A percentile compares a stretch with the other conserved stretches of the same genome.
Conservation (phyloP, 2,888 invertebrate genomes). For the Lordiphosa andalusiaca region DNA sequence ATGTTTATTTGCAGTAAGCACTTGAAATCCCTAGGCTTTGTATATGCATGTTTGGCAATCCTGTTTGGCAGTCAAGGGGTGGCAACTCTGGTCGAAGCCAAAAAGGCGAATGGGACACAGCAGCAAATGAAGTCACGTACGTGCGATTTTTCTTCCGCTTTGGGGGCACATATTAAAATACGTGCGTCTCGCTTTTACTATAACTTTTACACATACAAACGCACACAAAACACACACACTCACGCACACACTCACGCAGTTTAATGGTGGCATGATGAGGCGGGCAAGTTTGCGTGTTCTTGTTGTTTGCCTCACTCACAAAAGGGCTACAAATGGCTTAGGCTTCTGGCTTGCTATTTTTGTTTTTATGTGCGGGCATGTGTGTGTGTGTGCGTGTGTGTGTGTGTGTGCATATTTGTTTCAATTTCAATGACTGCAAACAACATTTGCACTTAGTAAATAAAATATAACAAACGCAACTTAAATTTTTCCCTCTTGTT, state of each 20-base stretch:
- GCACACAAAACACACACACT: constrained; percentile 6
- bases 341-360: constrained; percentile 47
- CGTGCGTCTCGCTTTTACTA: constrained; percentile 76
- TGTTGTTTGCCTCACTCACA: constrained; percentile 63
- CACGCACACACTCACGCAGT: constrained; percentile 46
- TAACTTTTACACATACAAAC: constrained; percentile 57
- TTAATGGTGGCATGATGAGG: constrained; percentile 76
- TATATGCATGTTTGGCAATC: constrained; percentile 14
- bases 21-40: constrained; percentile 8
- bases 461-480: constrained; percentile 68
- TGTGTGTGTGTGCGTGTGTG: constrained; percentile 25
- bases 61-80: constrained; percentile 12
- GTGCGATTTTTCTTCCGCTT: constrained; percentile 78
- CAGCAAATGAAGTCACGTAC: constrained; percentile 79
- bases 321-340: constrained; percentile 75
- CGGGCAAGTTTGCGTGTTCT: constrained; percentile 59
- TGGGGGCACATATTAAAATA: constrained; percentile 78
- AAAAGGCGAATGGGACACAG: constrained; percentile 37
- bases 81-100: constrained; percentile 41
- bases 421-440: constrained; percentile 75
- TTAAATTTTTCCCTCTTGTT: constrained; percentile 41
- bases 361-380: constrained; percentile 23
- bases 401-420: constrained; percentile 51
- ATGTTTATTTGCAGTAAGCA: background rate
- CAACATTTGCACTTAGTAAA: constrained; percentile 76